Conservation (phyloP, 2,113 vertebrate genomes). For the Xerus inauris region DNA sequence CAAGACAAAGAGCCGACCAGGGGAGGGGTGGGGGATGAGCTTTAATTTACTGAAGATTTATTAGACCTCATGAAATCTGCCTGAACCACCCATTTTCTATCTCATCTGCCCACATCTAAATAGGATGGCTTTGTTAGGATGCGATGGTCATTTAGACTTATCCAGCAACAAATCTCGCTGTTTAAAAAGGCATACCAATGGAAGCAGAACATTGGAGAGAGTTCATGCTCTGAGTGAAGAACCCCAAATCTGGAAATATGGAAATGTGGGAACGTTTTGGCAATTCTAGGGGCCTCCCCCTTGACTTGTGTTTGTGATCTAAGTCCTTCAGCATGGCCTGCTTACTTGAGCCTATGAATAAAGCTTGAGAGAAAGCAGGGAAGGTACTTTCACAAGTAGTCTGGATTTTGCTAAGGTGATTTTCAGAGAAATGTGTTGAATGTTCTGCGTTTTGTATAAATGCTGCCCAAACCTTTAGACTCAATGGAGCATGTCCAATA, state of each 20-base stretch:
- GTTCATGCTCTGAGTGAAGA: constrained; percentile 58
- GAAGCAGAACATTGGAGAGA: constrained; percentile 72
- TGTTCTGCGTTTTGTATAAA: background rate
- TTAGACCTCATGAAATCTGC: constrained; percentile 89
- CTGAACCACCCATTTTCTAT: constrained; percentile 88
- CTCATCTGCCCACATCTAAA: constrained; percentile 87
- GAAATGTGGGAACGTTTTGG: constrained; percentile 56
- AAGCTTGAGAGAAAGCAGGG: background rate
- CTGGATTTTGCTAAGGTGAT: background rate
- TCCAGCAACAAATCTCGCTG: constrained; percentile 86
- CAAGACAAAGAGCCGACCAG: constrained; percentile 87
- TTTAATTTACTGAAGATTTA: constrained; percentile 92
- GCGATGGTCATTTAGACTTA: constrained; percentile 86
- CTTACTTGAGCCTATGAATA: background rate
- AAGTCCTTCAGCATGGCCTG: background rate
- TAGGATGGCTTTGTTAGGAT: constrained; percentile 82
- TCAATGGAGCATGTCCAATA: constrained; percentile 12
- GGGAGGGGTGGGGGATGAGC: constrained; percentile 84
- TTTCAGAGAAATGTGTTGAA: constrained; percentile 45
- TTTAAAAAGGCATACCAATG: constrained; percentile 66
- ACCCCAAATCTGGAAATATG: constrained; percentile 80
- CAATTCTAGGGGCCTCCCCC: background rate
- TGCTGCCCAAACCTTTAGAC: background rate
- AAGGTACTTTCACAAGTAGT: background rate
- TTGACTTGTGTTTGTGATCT: constrained; percentile 57